Evolutionary conservation across 2,797 vertebrate species (phyloP).

Genomic region (Rhinichthys osculus): DNA sequence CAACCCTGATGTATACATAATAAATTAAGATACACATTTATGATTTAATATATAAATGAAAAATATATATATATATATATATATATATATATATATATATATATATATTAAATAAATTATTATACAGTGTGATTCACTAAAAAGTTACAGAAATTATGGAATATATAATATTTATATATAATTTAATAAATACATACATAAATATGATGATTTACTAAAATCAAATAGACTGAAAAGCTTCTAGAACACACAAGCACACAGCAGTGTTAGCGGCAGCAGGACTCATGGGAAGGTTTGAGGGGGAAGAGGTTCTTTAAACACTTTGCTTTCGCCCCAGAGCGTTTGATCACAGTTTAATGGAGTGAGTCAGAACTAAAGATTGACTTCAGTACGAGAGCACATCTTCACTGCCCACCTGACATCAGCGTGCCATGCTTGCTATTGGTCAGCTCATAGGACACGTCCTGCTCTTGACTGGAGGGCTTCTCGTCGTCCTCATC

Average conservation of each 20-base stretch:
- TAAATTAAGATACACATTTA: background rate
- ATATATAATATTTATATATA: background rate
- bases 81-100: background rate
- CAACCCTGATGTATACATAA: background rate
- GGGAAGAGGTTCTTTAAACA: background rate
- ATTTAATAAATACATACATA: background rate
- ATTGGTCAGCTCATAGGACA: constrained; percentile 48
- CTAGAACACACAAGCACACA: background rate
- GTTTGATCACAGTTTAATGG: background rate
- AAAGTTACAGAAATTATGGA: background rate
- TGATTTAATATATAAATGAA: no score
- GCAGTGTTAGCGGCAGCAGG: background rate
- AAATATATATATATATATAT: background rate
- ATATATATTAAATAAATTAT: background rate
- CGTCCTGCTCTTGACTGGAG: constrained; percentile 38
- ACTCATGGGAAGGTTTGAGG: background rate
- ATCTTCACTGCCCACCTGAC: constrained; percentile 48
- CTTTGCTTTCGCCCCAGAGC: background rate
- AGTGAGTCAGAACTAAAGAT: background rate
- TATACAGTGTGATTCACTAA: background rate
- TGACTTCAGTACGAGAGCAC: background rate
- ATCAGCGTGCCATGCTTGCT: constrained; percentile 49
- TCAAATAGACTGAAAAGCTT: background rate
- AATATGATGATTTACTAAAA: background rate
- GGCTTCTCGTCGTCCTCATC: constrained; percentile 49